A percentile compares a stretch with the other conserved stretches of the same genome.
Evolutionary conservation across 2,888 invertebrate genomes (phyloP).

Genomic region (Volucella zonaria): DNA sequence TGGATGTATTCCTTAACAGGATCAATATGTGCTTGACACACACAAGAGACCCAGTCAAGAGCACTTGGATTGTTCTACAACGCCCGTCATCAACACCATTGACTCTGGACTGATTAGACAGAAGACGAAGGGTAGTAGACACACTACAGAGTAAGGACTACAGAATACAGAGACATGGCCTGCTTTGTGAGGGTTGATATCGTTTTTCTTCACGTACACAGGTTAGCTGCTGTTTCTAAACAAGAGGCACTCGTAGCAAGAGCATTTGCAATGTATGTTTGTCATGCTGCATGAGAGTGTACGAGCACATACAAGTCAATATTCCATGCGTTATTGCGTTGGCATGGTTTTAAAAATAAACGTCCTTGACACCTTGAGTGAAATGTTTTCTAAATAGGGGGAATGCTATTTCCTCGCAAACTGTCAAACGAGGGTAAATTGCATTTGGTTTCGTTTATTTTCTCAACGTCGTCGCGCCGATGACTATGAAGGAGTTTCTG

Average conservation of each 20-base stretch:
- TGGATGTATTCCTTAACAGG: slow-evolving; percentile 68
- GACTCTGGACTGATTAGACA: slow-evolving; percentile 51
- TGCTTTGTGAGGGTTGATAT: slow-evolving; percentile 25
- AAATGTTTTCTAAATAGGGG: slow-evolving; percentile 21
- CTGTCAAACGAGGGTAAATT: slow-evolving; percentile 18
- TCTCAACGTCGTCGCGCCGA: no score
- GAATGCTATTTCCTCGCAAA: slow-evolving; percentile 14
- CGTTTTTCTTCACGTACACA: slow-evolving; percentile 25
- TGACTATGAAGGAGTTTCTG: no score
- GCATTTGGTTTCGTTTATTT: slow-evolving; percentile 12
- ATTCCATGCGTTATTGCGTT: slow-evolving; percentile 46
- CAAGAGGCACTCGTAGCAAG: slow-evolving; percentile 17
- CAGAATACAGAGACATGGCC: neutral
- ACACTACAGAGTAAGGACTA: neutral
- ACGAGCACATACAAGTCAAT: slow-evolving; percentile 8
- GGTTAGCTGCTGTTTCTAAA: slow-evolving; percentile 42
- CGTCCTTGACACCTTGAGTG: slow-evolving; percentile 61
- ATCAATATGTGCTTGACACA: slow-evolving; percentile 73
- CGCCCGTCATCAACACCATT: slow-evolving; percentile 67
- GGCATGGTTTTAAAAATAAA: slow-evolving; percentile 50
- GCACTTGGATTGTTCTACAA: slow-evolving; percentile 63
- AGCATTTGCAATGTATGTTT: slow-evolving; percentile 45
- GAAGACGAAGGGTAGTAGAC: neutral
- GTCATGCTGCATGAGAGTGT: slow-evolving; percentile 45
- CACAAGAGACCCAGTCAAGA: slow-evolving; percentile 70